phyloP scores from a whole-genome alignment of 2,888 invertebrate species.

The Drosophila anomelani region DNA sequence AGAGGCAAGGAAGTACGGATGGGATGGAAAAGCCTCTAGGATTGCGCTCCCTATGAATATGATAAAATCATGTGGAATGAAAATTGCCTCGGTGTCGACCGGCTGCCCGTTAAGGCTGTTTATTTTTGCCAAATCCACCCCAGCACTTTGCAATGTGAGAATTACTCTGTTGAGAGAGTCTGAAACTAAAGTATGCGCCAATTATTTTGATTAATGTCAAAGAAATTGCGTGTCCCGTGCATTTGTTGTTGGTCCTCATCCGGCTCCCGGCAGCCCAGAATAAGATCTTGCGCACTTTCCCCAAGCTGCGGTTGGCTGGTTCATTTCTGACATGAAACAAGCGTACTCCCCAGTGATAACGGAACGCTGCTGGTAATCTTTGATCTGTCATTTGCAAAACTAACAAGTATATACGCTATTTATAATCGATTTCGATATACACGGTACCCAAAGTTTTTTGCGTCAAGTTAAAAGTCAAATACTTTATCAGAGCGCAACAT shows the following conservation, averaged over 20 bases:
- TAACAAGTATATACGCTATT: constrained; percentile 31
- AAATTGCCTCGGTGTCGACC: constrained; percentile 43
- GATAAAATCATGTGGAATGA: constrained; percentile 81
- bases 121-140: constrained; percentile 43
- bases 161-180: constrained; percentile 71
- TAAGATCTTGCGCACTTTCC: constrained; percentile 14
- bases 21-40: constrained; percentile 4
- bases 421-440: background rate
- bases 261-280: constrained; percentile 17
- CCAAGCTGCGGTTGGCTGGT: constrained; percentile 16
- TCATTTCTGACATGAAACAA: constrained; percentile 67
- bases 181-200: constrained; percentile 74
- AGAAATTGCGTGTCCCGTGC: constrained; percentile 77
- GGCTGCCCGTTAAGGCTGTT: constrained; percentile 10
- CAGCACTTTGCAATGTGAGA: constrained; percentile 63
- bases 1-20: background rate
- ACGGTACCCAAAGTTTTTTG: background rate
- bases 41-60: constrained; percentile 59
- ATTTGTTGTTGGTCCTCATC: constrained; percentile 67
- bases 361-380: constrained; percentile 60
- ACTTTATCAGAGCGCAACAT: background rate
- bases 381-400: constrained; percentile 72
- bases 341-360: constrained; percentile 56
- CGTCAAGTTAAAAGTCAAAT: background rate
- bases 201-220: constrained; percentile 80